phyloP scores from a whole-genome alignment of 2,888 invertebrate genomes.

The Melinaea menophilus region DNA sequence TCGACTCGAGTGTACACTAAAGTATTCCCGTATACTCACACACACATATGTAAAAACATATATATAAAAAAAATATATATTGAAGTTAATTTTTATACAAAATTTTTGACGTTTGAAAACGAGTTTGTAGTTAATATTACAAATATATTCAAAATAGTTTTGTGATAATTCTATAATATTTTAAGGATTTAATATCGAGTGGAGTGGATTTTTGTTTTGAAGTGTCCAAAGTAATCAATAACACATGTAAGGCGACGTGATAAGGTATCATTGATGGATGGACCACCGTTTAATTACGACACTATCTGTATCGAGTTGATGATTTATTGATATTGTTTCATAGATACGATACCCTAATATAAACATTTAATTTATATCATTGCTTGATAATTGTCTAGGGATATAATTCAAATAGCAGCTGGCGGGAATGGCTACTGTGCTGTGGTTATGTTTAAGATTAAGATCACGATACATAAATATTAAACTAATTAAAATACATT shows the following conservation, averaged over 20 bases:
- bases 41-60: not conserved
- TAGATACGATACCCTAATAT: slow-evolving; percentile 33
- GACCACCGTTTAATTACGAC: slow-evolving; percentile 61
- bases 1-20: slow-evolving; percentile 18
- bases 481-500: too few relatives aligned
- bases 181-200: too few relatives aligned
- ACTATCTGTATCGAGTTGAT: slow-evolving; percentile 53
- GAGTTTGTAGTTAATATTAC: too few relatives aligned
- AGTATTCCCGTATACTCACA: slow-evolving; percentile 16
- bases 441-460: too few relatives aligned
- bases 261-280: slow-evolving; percentile 57
- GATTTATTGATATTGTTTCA: slow-evolving; percentile 72
- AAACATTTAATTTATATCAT: not conserved
- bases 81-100: not conserved
- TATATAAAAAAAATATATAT: not conserved
- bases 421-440: too few relatives aligned
- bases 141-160: too few relatives aligned
- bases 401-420: not conserved
- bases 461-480: too few relatives aligned
- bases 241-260: slow-evolving; percentile 31
- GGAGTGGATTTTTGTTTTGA: not conserved
- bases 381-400: not conserved
- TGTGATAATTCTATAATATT: too few relatives aligned
- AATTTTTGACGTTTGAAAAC: not conserved
- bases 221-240: slow-evolving; percentile 27